Percentiles rank a stretch among this genome's conserved stretches.
phyloP scores from a whole-genome alignment of 2,888 invertebrate genomes.

The Cataglyphis livida region DNA sequence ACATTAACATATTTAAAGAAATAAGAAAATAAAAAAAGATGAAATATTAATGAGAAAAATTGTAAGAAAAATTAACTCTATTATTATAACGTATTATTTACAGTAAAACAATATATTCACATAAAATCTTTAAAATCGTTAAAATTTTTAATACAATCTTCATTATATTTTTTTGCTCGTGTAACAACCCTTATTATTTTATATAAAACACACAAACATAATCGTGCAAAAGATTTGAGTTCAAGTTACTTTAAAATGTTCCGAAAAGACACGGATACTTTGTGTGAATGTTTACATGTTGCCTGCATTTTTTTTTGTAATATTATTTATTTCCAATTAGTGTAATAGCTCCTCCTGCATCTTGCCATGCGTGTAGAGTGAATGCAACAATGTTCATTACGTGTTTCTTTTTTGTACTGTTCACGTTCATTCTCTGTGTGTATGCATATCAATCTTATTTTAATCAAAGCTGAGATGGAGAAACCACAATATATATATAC shows the following conservation, averaged over 20 bases:
- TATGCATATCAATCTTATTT: conserved; percentile 14
- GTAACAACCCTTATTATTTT: neutral
- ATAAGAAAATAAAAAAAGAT: neutral
- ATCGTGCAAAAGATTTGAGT: neutral
- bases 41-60: conserved; percentile 3
- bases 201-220: neutral
- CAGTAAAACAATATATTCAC: neutral
- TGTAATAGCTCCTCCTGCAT: conserved; percentile 49
- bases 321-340: conserved; percentile 46
- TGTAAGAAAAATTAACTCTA: neutral
- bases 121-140: too few species aligned
- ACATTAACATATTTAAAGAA: neutral
- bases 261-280: conserved; percentile 11
- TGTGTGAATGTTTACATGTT: conserved; percentile 33
- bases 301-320: conserved; percentile 38
- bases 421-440: conserved; percentile 37
- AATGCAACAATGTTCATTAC: conserved; percentile 50
- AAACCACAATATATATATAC: neutral
- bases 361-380: conserved; percentile 57
- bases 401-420: conserved; percentile 54
- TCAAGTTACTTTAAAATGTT: neutral
- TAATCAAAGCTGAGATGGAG: conserved; percentile 14
- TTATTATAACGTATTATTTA: neutral
- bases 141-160: neutral
- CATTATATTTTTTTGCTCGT: neutral